These are phyloP conservation scores for Heterotis niloticus DNA, from an alignment of 2,113 vertebrate species.

Conservation along the genomic window DNA sequence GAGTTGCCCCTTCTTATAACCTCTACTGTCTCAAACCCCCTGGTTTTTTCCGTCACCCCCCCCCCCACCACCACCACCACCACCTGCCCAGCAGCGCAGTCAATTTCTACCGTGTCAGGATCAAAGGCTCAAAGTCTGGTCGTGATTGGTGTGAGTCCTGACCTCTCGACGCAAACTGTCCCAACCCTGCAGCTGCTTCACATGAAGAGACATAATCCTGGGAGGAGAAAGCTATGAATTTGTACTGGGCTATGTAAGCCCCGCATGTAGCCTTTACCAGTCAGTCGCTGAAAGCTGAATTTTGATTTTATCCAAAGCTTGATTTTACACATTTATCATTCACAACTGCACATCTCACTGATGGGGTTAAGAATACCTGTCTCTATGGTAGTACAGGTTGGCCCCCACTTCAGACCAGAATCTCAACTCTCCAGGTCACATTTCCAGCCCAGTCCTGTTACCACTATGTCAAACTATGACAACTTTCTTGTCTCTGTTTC, in stretches of 20 bases:
- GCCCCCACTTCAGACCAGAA: too few relatives aligned
- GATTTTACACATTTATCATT: too few relatives aligned
- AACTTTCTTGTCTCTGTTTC: background rate
- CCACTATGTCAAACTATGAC: background rate
- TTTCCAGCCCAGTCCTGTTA: background rate
- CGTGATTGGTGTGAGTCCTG: constrained; percentile 85
- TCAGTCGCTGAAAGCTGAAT: constrained; percentile 36
- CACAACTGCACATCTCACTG: too few relatives aligned
- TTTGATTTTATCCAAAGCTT: constrained; percentile 9
- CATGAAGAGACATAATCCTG: constrained; percentile 79
- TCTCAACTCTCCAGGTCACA: background rate
- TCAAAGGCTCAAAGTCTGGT: constrained; percentile 94
- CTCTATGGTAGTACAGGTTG: too few relatives aligned
- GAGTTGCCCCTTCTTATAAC: background rate
- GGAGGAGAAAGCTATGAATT: constrained; percentile 47
- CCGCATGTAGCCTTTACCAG: constrained; percentile 48
- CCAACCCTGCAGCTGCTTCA: constrained; percentile 84
- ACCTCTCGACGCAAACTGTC: constrained; percentile 72
- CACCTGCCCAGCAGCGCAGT: constrained; percentile 62
- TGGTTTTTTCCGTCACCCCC: constrained; percentile 14
- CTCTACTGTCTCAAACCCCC: background rate
- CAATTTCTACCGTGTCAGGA: constrained; percentile 87
- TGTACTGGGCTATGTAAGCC: constrained; percentile 1
- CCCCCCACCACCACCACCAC: background rate
- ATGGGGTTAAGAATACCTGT: too few relatives aligned